A percentile compares a stretch with the other conserved stretches of the same genome.
Conservation (phyloP, 2,888 invertebrate species). For the Drosophila seclusa region DNA sequence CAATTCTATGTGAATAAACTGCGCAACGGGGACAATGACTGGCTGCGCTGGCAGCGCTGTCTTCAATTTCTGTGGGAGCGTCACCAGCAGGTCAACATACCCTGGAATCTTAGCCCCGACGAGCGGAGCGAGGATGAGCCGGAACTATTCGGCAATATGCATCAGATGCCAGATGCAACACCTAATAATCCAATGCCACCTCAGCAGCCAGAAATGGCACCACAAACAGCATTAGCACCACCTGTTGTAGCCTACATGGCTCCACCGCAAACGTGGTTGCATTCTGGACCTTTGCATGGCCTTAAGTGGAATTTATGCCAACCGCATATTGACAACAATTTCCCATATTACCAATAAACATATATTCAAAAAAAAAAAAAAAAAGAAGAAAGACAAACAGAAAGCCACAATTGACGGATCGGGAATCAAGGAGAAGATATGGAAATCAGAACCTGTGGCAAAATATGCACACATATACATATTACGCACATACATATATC, state of each 20-base stretch:
- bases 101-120: not conserved
- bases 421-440: not conserved
- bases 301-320: not conserved
- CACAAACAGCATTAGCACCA: not conserved
- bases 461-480: not conserved
- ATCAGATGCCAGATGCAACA: too few species aligned
- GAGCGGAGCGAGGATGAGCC: not conserved
- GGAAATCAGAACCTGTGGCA: not conserved
- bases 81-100: fast-evolving
- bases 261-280: not conserved
- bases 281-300: fast-evolving
- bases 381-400: not conserved
- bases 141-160: not conserved
- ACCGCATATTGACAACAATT: not conserved
- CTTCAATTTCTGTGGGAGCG: not conserved
- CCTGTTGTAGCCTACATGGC: not conserved
- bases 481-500: not conserved
- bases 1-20: not conserved
- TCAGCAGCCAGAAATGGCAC: not conserved
- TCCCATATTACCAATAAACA: not conserved
- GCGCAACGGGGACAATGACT: not conserved
- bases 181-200: not conserved
- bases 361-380: not conserved
- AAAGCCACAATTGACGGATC: not conserved
- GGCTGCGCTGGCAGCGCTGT: not conserved